Percentiles rank a stretch among this genome's conserved stretches.
phyloP scores from a whole-genome alignment of 1,140 invertebrate species.

The Panonychus citri region DNA sequence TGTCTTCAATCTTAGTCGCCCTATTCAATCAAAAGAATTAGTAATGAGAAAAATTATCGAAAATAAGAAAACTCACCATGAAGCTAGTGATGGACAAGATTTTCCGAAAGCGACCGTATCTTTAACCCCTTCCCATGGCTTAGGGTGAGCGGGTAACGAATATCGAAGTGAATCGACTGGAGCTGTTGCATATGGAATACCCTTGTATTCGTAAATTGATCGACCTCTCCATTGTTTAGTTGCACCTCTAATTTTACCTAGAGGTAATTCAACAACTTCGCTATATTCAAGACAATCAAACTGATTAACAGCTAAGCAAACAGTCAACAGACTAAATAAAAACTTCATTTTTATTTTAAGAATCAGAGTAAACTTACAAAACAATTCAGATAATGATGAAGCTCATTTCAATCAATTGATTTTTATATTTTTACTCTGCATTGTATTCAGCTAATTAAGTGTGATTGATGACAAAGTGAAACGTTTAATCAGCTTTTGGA shows the following conservation, averaged over 20 bases:
- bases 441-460: too few species aligned
- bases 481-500: too few species aligned
- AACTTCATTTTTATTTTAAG: too few species aligned
- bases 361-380: too few species aligned
- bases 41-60: neutral
- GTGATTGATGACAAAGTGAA: too few species aligned
- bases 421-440: too few species aligned
- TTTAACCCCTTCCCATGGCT: neutral
- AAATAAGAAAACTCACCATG: neutral
- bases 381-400: too few species aligned
- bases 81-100: neutral
- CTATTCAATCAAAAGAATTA: conserved; percentile 11
- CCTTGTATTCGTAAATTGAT: conserved; percentile 2
- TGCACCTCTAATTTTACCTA: neutral
- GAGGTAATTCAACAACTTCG: neutral
- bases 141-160: neutral
- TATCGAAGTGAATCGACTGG: conserved; percentile 16
- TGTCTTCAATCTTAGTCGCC: conserved; percentile 15
- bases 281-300: too few species aligned
- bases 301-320: too few species aligned
- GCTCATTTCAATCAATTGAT: too few species aligned
- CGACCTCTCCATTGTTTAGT: too few species aligned
- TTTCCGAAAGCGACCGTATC: neutral
- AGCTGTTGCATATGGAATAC: conserved; percentile 18
- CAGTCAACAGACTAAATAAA: too few species aligned